Base-by-base conservation (phyloP, 2,113 vertebrate genomes). In the Asarcornis scutulata region DNA sequence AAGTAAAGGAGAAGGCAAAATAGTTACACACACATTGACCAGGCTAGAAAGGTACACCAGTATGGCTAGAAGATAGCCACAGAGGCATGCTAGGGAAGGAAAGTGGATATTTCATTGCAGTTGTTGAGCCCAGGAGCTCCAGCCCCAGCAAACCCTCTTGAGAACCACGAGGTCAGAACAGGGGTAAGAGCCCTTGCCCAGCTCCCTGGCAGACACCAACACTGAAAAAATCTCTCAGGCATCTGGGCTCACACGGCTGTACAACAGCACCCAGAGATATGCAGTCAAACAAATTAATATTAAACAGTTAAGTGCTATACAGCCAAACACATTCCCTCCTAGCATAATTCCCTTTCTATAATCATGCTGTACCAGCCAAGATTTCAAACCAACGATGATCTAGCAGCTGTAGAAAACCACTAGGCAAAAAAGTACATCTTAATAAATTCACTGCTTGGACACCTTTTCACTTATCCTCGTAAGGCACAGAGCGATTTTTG, bases 401-500 rank as follows among this genome's bases (percentile, higher is more conserved):
- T 60, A 89, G 83, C 91, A 95, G 69, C 69, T 93, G 64, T 36
- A 84, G 38, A 63, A 94, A 88, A 90, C 9, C 40, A 38, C n/a
- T 71, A 89, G 46, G 85, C 38, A 79, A 83, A 96, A 78, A 87
- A 72, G 44, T 50, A 84, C 69, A 60, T 68, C 53, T 91, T 50
- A 86, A 95, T 82, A 91, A 90, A 97, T 95, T 95, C 95, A 90
- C 53, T 90, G 93, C 88, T 96, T 88, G 91, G 81, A 95, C 83
- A 93, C 83, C 80, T 95, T 96, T 96, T 88, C 80, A 84, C 69
- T 91, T 90, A 90, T 38, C 58, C 86, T 86, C 0, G 1, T 60
- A 86, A 88, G 48, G 60, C 64, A 77, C 9, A 20, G 85, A 92
- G 74, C 27, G 73, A 72, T 72, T 90, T 92, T 40, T 86, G 53